Evolutionary conservation across 2,113 vertebrate species (phyloP), one percentile per base, ranked within the genome.

Genomic region (Rhinolophus ferrumequinum): DNA sequence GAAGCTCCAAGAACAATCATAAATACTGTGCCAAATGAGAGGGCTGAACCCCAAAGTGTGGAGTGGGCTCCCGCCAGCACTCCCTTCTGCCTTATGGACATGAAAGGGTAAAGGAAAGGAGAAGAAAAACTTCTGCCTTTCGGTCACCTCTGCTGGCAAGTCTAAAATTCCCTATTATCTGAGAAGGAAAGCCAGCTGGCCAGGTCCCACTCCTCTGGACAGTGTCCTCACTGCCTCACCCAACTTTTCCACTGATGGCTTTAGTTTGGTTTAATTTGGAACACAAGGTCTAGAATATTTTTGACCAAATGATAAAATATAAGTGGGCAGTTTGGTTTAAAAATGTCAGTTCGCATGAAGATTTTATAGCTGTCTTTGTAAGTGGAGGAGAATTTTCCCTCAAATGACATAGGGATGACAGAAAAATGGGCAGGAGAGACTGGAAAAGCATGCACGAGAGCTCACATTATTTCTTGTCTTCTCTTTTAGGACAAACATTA

Each of bases 261-360:
- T 91, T 35, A 26, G 86, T 96, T 87, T 88, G 38, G 41, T 38
- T 96, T 94, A 86, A 94, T 75, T 75, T 84, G 80, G 83, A 95
- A 96, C 76, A 95, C 22, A 84, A 93, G 73, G 75, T 79, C 28
- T 70, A 83, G n/a, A 82, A 69, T 80, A 87, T 70, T 95, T 95
- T 56, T 75, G 58, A 80, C 18, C 50, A 87, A 96, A 92, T 95
- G 35, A 90, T 94, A 85, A 83, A 90, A 96, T 94, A 3, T 47
- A 96, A 92, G 50, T 76, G 56, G 87, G n/a, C n/a, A 77, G 60
- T 95, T 92, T 92, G 84, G 69, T 84, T 97, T 95, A 6, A 93
- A 92, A 83, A 89, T 84, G 62, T 82, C 90, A 73, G 54, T 86
- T 95, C 41, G 52, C 62, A 85, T 93, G 90, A 95, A 88, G 50